Evolutionary conservation across 1,140 invertebrate species (phyloP), one percentile per base, ranked within the genome.

Genomic region (Homarus americanus): DNA sequence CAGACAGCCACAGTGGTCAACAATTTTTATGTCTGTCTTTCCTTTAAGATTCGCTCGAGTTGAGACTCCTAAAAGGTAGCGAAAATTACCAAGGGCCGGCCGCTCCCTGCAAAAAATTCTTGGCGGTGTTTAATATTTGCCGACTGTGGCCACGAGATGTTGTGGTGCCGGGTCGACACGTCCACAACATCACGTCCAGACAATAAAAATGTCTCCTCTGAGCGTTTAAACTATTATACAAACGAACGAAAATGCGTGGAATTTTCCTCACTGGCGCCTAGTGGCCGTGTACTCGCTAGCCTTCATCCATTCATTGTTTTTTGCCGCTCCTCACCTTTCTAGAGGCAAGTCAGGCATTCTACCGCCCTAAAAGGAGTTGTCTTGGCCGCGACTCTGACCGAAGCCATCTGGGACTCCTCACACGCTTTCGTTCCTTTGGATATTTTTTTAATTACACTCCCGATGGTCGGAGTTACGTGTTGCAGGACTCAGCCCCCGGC

Each of bases 301-400:
- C 58, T 63, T 63, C 63, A 32, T 32, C 63, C 63, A 69, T 69
- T 69, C 63, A 69, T 69, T 69, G 63, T 32, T 69, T 69, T 32
- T 69, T 69, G 63, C 5, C 63, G 1, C 5, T 69, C 12, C 28
- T 69, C 63, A 9, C 63, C 63, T 32, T 32, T 69, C 28, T 69
- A 69, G 63, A 69, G 63, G 63, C 63, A 28, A 69, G 63, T 69
- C 63, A 32, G 63, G 63, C 63, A 32, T 69, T 32, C 63, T 28
- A 32, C n/a, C 63, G 28, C 63, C 63, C n/a, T 69, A 69, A 32
- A 69, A 69, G 63, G 63, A 69, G 32, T 4, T 69, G n/a, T 69
- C 63, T 32, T 69, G 63, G 63, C 63, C 63, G 1, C 4, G 63
- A 32, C n/a, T 24, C 28, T 24, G 63, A 69, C 5, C 63, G 63